phyloP scores from a whole-genome alignment of 1,140 invertebrate genomes.

The Anagrus nilaparvatae region DNA sequence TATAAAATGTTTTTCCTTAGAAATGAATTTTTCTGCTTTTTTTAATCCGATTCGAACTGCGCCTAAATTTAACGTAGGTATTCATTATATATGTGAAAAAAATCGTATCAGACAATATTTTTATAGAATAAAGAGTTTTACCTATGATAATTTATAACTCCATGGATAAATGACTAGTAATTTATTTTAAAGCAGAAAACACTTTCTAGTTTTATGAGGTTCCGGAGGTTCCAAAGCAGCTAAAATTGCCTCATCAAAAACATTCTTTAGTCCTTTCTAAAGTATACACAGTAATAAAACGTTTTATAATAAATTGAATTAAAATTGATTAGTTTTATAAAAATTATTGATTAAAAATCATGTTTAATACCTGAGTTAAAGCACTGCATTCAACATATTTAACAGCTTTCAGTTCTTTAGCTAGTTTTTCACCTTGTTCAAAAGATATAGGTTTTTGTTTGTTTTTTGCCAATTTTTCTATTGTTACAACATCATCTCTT shows the following conservation, averaged over 20 bases:
- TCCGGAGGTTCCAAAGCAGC: conserved; percentile 95
- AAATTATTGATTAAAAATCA: not conserved
- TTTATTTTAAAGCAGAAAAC: conserved; percentile 71
- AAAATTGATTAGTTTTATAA: not conserved
- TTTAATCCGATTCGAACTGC: too few species aligned
- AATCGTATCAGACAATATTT: too few species aligned
- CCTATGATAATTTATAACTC: conserved; percentile 13
- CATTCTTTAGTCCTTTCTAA: conserved; percentile 95
- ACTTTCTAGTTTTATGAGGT: conserved; percentile 82
- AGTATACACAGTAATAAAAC: not conserved
- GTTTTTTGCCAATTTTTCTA: conserved; percentile 97
- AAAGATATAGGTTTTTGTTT: conserved; percentile 95
- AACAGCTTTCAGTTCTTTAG: conserved; percentile 95
- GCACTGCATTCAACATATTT: conserved; percentile 99
- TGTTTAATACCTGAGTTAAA: conserved; percentile 69
- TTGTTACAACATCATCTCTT: conserved; percentile 86
- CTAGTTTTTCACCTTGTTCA: conserved; percentile 93
- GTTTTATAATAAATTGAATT: not conserved
- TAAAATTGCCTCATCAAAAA: conserved; percentile 98
- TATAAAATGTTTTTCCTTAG: too few species aligned
- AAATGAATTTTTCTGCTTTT: too few species aligned
- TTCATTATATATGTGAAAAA: too few species aligned
- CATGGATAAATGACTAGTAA: conserved; percentile 13
- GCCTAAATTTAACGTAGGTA: too few species aligned
- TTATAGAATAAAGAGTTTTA: too few species aligned